Percentiles rank a stretch among this genome's conserved stretches.
These are phyloP conservation scores for Geotrypetes seraphini DNA, from an alignment of 2,797 vertebrate species.

Conservation along the genomic window DNA sequence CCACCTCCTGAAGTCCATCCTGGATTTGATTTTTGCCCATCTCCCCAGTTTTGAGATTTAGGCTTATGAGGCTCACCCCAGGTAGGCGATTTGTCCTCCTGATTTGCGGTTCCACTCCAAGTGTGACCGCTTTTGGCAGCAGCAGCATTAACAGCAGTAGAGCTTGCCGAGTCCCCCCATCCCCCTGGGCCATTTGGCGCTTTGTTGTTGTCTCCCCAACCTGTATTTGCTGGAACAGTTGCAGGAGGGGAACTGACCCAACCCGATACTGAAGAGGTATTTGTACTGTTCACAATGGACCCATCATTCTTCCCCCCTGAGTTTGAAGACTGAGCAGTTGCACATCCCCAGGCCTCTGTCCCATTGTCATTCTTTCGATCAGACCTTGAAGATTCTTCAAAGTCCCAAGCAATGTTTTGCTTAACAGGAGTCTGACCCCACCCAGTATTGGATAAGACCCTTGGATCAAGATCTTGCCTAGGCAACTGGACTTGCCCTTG, in stretches of 20 bases:
- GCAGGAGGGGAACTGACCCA: conserved; percentile 73
- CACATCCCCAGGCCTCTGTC: conserved; percentile 74
- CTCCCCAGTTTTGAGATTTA: conserved; percentile 78
- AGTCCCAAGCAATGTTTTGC: conserved; percentile 80
- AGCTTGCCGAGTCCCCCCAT: conserved; percentile 77
- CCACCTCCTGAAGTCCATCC: conserved; percentile 72
- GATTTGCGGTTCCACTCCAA: conserved; percentile 69
- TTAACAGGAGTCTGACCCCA: conserved; percentile 81
- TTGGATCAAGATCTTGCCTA: conserved; percentile 72
- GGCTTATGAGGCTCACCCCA: conserved; percentile 82
- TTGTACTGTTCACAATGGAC: conserved; percentile 69
- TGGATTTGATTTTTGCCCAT: conserved; percentile 71
- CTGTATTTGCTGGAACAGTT: conserved; percentile 66
- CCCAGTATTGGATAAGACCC: conserved; percentile 74
- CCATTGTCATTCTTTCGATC: conserved; percentile 73
- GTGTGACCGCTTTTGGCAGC: conserved; percentile 76
- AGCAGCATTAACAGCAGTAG: conserved; percentile 68
- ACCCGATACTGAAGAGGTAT: conserved; percentile 73
- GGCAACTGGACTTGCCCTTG: conserved; percentile 64
- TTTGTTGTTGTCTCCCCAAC: conserved; percentile 84
- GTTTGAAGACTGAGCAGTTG: conserved; percentile 71
- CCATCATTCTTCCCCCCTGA: conserved; percentile 79
- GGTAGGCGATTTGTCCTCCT: conserved; percentile 78
- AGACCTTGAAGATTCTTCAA: conserved; percentile 65
- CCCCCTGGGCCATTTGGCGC: conserved; percentile 73